Evolutionary conservation across 2,888 invertebrate species (phyloP), one percentile per base, ranked within the genome.

Genomic region (Heteromurus nitidus): DNA sequence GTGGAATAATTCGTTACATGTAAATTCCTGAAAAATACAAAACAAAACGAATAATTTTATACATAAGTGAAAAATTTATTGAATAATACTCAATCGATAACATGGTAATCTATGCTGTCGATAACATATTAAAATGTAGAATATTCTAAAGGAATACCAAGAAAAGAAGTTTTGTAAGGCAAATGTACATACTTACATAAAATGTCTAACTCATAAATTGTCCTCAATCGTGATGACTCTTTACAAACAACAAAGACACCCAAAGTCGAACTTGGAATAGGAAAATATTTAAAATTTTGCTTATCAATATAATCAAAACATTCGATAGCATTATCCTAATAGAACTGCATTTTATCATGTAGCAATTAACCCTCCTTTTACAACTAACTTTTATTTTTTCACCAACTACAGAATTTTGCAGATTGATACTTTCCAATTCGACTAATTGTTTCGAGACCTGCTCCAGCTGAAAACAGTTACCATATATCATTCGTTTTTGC

Each of bases 401-500:
- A 53, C 53, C 55, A n/a, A 30, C 7, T 7, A 9, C 7, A 22
- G 18, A 3, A 7, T 20, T 20, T 13, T 2, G 26, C 9, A 26
- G 16, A n/a, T 50, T 31, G 5, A 55, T 47, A n/a, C 55, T 26
- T 36, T 62, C 50, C 20, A 11, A 18, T 18, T 77, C 82, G 3
- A 1, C 9, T 18, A 82, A 68, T 47, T 77, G 1, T 3, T 77
- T 72, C 28, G 28, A 42, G 3, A 28, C 77, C 24, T 82, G 82
- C 22, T 76, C 68, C 5, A 82, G 16, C 24, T 68, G 44, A 28
- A 28, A 26, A 62, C 47, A 50, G 9, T 73, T 53, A 1, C 36
- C n/a, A 7, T 74, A 3, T 1, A 82, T 2, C 11, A 74, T 53
- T 28, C 31, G 7, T 20, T 77, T 31, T 50, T 77, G 73, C 72